Evolutionary conservation across 1,140 invertebrate species (phyloP), one percentile per base, ranked within the genome.

Genomic region (Steinernema khuongi): DNA sequence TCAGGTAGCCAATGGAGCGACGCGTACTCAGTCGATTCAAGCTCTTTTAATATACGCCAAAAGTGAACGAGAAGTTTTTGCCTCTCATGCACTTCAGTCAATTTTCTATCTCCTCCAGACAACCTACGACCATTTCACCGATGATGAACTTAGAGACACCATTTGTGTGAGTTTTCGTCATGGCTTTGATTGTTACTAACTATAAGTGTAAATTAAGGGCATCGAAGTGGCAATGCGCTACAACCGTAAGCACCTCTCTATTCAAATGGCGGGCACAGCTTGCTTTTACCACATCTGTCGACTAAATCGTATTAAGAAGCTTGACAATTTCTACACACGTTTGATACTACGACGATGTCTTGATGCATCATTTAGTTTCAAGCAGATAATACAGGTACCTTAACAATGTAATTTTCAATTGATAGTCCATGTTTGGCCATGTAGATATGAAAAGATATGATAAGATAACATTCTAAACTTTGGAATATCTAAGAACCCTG

Each of bases 221-320:
- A 89, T 92, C n/a, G 82, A 92, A 74, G 88, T 89, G 43, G 87
- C 88, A 30, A 91, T 92, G 91, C 88, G 88, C 81, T 86, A 86
- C 28, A 90, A 92, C 86, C 88, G 89, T 1, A 88, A 88, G 68
- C 87, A 90, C 70, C 88, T 91, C 73, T 88, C 89, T 29, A 90
- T 92, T 43, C 91, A 92, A 86, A 91, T 92, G 89, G 91, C 91
- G 43, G 91, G 90, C 7, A 92, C 91, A 31, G 92, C 91, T 29
- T 92, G 91, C 84, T 86, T 92, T 22, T 92, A 92, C 82, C 92
- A 92, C 86, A 87, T 93, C 22, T 91, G 91, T 0, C 90, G 90
- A 81, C 89, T 89, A 19, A 89, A 90, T 78, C 82, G 91, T 1
- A 89, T 90, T 0, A 79, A 85, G 68, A 89, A 89, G 81, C 89